phyloP scores from a whole-genome alignment of 2,113 vertebrate genomes.

The Mungos mungo region DNA sequence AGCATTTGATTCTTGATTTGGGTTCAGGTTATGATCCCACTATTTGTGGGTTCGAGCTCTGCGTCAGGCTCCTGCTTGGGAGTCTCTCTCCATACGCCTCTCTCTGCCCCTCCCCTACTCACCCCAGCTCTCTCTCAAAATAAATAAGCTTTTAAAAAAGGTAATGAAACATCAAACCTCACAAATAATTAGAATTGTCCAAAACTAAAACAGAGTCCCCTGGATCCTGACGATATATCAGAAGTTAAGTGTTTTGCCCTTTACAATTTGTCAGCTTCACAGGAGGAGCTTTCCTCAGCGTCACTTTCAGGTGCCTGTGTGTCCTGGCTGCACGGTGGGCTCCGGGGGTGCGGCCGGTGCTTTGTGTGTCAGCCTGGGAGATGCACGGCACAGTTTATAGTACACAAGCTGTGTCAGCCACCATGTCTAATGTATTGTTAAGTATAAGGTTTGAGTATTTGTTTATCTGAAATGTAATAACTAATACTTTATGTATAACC shows the following conservation, averaged over 20 bases:
- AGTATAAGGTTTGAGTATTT: neutral
- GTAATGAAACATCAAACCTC: neutral
- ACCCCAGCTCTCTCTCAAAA: too few species aligned
- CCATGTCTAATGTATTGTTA: neutral
- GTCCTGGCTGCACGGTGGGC: neutral
- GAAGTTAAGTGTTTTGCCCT: constrained; percentile 10
- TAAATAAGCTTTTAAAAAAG: too few species aligned
- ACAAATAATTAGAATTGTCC: neutral
- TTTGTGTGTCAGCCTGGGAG: neutral
- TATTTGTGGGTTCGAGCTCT: too few species aligned
- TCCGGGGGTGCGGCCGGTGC: neutral
- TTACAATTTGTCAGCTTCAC: neutral
- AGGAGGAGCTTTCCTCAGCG: neutral
- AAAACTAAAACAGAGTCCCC: neutral
- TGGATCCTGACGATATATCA: neutral
- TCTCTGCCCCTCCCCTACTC: too few species aligned
- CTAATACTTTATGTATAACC: constrained; percentile 18
- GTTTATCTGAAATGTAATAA: constrained; percentile 21
- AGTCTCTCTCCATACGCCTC: too few species aligned
- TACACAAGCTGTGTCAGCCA: neutral
- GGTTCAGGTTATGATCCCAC: too few species aligned
- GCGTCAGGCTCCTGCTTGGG: too few species aligned
- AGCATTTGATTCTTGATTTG: too few species aligned
- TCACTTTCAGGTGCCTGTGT: neutral
- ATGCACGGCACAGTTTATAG: neutral